Conservation (phyloP, 2,113 vertebrate species). For the Trochalopteron elliotii region DNA sequence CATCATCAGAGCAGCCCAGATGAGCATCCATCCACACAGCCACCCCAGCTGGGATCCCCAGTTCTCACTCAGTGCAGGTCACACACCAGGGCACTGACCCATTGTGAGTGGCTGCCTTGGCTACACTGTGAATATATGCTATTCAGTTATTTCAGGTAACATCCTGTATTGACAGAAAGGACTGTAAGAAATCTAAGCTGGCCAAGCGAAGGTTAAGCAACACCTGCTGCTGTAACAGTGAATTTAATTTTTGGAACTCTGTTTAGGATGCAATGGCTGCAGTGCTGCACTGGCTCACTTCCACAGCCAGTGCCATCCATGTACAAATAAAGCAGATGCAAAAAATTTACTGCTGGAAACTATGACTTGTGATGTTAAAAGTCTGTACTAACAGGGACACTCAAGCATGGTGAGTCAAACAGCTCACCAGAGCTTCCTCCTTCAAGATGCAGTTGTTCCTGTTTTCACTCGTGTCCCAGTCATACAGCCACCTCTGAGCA, state of each 20-base stretch:
- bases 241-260: neutral
- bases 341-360: slow-evolving; percentile 12
- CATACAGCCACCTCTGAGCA: neutral
- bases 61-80: neutral
- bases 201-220: neutral
- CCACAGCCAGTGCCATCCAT: neutral
- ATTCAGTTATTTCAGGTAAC: neutral
- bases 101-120: neutral
- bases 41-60: neutral
- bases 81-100: neutral
- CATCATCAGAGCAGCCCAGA: neutral
- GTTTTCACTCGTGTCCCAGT: neutral
- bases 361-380: neutral
- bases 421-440: neutral
- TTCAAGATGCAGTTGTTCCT: neutral
- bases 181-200: neutral
- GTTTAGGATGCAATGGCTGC: neutral
- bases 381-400: neutral
- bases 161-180: neutral
- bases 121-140: neutral
- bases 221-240: neutral
- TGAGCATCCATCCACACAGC: neutral
- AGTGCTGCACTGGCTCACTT: neutral
- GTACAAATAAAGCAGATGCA: neutral
- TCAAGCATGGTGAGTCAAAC: neutral